A percentile compares a stretch with the other conserved stretches of the same genome.
Evolutionary conservation across 2,113 vertebrate genomes (phyloP).

Genomic region (Gnathonemus longibarbis): DNA sequence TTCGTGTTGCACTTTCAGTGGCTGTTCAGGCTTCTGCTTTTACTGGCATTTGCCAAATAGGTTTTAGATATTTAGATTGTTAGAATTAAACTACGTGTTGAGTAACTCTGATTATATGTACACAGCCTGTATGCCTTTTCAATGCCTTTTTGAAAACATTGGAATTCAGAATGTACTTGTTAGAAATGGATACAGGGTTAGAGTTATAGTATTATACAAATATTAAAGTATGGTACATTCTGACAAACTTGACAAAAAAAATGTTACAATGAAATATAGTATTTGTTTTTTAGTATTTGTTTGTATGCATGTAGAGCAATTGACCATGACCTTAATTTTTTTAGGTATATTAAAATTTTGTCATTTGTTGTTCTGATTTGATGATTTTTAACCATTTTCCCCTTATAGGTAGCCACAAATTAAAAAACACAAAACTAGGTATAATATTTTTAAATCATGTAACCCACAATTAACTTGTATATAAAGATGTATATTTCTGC

Average conservation of each 20-base stretch:
- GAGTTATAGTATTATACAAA: neutral
- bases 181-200: neutral
- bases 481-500: neutral
- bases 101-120: neutral
- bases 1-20: neutral
- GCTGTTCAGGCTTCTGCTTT: neutral
- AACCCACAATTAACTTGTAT: neutral
- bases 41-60: neutral
- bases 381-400: neutral
- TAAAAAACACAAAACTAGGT: neutral
- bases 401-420: neutral
- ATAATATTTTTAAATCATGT: neutral
- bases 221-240: neutral
- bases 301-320: too few relatives aligned
- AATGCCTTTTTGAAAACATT: neutral
- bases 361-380: neutral
- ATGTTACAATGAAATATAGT: neutral
- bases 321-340: too few relatives aligned
- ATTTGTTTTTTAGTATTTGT: neutral
- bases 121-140: neutral
- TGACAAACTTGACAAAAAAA: neutral
- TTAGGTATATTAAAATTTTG: neutral
- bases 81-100: neutral
- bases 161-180: neutral
- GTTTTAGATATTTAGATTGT: neutral